Evolutionary conservation across 2,113 vertebrate genomes (phyloP), one percentile per base, ranked within the genome.

Genomic region (Rattus rattus): DNA sequence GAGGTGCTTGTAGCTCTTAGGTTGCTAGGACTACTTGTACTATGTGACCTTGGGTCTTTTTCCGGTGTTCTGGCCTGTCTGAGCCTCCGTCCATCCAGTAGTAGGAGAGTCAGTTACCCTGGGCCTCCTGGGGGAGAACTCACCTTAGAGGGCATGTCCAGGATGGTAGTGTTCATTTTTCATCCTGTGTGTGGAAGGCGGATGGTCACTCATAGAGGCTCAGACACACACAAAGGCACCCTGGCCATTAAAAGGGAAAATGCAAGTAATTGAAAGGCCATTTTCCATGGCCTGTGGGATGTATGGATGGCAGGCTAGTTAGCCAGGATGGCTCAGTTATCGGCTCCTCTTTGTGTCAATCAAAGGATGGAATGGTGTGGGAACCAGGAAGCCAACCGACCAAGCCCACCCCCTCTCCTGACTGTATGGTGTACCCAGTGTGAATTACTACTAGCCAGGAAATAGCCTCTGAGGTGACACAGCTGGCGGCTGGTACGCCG

Each of bases 401-500:
- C n/a, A 59, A 63, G 33, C 54, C 77, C 73, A 52, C n/a, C 5
- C 9, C 24, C 49, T 0, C 85, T 96, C 95, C 72, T 91, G 89
- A 69, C 59, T 96, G 85, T 86, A 97, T 85, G 36, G 52, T 59
- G 7, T 65, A 36, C 43, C 47, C 39, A 36, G 12, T 65, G 88
- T 63, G 43, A 97, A 97, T 98, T 98, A 96, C 86, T 84, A 88
- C 97, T 97, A 96, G 92, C 92, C 93, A 94, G 95, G 94, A 97
- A 94, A 94, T 97, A 96, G 98, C 98, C 98, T 97, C 73, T 63
- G 72, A 94, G 96, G n/a, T 90, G 97, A 91, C 94, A 79, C 94
- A 94, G 97, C 95, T 88, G 69, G 86, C 54, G 28, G 11, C 56
- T 76, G 96, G 94, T 85, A 87, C 39, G 73, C 96, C 93, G 73